phyloP scores from a whole-genome alignment of 2,113 vertebrate species.

The Coregonus clupeaformis region DNA sequence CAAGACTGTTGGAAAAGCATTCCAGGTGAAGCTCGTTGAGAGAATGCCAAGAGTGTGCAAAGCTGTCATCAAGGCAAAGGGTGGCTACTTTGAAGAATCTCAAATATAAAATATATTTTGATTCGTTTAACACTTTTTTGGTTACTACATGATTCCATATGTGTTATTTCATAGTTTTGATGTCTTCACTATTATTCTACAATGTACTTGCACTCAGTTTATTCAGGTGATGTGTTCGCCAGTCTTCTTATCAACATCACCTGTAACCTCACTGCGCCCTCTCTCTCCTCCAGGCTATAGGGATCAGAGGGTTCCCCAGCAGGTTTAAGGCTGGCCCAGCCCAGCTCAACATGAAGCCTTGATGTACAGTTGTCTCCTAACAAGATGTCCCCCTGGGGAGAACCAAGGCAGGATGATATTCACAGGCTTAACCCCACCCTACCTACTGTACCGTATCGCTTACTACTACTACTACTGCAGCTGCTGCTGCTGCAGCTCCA shows the following conservation, averaged over 20 bases:
- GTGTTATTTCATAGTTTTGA: too few species aligned
- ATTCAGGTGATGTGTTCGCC: neutral
- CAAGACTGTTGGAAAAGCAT: too few species aligned
- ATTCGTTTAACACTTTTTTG: too few species aligned
- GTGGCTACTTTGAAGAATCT: too few species aligned
- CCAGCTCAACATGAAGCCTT: neutral
- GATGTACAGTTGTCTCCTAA: slow-evolving; percentile 33
- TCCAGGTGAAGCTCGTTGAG: too few species aligned
- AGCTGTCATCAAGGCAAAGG: too few species aligned
- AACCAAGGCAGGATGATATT: neutral
- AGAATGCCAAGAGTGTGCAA: too few species aligned
- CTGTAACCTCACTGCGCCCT: neutral
- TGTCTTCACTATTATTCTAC: too few species aligned
- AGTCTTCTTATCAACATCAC: neutral
- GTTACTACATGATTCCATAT: too few species aligned
- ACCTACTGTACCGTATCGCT: slow-evolving; percentile 4
- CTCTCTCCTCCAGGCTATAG: slow-evolving; percentile 78
- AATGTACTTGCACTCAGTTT: too few species aligned
- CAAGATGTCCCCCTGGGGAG: slow-evolving; percentile 1
- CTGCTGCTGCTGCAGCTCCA: neutral
- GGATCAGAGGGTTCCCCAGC: slow-evolving; percentile 86
- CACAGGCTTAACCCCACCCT: slow-evolving; percentile 16
- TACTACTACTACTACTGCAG: neutral
- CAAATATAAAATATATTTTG: too few species aligned
- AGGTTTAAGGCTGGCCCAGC: slow-evolving; percentile 83